Evolutionary conservation across 2,113 vertebrate genomes (phyloP), one percentile per base, ranked within the genome.

Genomic region (Pseudorhombus dupliciocellatus): DNA sequence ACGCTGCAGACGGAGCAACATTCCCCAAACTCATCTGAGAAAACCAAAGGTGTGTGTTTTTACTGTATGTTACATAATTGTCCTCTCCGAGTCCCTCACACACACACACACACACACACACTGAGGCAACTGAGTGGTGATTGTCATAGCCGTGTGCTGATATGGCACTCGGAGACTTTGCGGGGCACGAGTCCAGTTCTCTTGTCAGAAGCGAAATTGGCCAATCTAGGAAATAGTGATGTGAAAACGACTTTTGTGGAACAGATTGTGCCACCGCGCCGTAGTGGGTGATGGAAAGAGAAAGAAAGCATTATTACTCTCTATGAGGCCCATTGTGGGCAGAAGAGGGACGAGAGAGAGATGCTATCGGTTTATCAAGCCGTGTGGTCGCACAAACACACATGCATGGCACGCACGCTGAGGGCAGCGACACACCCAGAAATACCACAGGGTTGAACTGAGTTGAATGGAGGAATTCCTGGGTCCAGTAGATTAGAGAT

Each of bases 401-500:
- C 65, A 70, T 12, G 48, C n/a, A 50, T 7, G 7, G 7, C 46
- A 68, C 18, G 42, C 59, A 37, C 66, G 34, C 63, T 37, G 14
- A 8, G 11, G 44, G 48, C 52, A 79, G 15, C 25, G 34, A 46
- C 20, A 65, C 30, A 66, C 64, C 71, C 20, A 61, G 12, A 26
- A 57, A 73, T 55, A 58, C 59, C 60, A 51, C 66, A 21, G 24
- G 65, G 44, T 42, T 73, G 51, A 73, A 63, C 37, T 46, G 72
- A 72, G 77, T 28, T 66, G 64, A 83, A 65, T 1, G 59, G 65
- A 22, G 60, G 50, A 57, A 53, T 50, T 64, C 63, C 58, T 69
- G 70, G 55, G 61, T 30, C 46, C 15, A 84, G 48, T 28, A 84
- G 86, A 84, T 87, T 86, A 74, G 66, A 87, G 79, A 79, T 83